Percentiles rank a stretch among this genome's conserved stretches.
Evolutionary conservation across 2,797 vertebrate genomes (phyloP).

Genomic region (Helicolenus hilgendorfi): DNA sequence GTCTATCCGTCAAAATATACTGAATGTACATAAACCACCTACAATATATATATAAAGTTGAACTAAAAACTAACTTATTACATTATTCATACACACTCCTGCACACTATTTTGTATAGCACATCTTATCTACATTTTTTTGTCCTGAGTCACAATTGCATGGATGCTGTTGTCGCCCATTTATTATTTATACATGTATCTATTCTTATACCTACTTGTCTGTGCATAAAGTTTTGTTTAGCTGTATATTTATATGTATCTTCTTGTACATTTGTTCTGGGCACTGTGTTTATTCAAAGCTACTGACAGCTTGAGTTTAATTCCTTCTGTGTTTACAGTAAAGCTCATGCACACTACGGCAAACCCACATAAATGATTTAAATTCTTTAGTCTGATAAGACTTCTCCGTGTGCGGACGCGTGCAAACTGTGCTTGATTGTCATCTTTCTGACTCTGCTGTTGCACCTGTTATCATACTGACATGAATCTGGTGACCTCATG

Average conservation of each 20-base stretch:
- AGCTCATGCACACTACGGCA: no score
- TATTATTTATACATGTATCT: not conserved
- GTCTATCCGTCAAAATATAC: no score
- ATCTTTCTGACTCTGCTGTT: not conserved
- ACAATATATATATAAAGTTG: not conserved
- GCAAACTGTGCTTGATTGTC: not conserved
- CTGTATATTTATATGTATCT: no score
- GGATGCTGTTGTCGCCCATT: no score
- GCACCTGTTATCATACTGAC: not conserved
- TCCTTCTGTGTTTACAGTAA: no score
- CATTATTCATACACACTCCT: not conserved
- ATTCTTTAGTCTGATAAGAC: no score
- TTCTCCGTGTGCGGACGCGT: no score
- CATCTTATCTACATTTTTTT: not conserved
- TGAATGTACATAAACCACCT: not conserved
- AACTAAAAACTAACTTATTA: not conserved
- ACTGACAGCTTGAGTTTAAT: no score
- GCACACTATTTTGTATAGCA: not conserved
- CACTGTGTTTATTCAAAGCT: not conserved
- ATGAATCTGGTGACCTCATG: not conserved
- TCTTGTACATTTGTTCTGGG: not conserved
- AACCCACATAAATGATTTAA: no score
- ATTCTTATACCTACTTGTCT: not conserved
- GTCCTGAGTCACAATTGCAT: no score
- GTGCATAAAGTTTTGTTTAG: no score